phyloP scores from a whole-genome alignment of 1,140 invertebrate species.

The Papilio polytes region DNA sequence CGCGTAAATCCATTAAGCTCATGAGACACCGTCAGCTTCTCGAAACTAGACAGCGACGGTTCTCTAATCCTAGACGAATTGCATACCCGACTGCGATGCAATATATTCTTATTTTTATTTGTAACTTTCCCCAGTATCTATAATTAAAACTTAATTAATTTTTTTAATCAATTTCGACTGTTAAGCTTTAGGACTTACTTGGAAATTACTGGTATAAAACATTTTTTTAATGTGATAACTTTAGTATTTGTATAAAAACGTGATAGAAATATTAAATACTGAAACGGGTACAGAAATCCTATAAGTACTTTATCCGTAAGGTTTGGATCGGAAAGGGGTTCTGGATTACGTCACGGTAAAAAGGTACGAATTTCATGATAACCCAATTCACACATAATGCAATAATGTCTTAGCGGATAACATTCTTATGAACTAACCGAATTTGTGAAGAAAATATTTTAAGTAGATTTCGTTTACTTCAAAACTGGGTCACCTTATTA shows the following conservation, averaged over 20 bases:
- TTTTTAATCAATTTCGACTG: too few relatives aligned
- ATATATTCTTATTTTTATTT: conserved; percentile 3
- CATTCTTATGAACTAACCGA: background rate
- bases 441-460: background rate
- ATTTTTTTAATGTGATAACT: too few relatives aligned
- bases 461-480: background rate
- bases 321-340: background rate
- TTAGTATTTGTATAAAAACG: background rate
- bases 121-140: background rate
- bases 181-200: too few relatives aligned
- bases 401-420: background rate
- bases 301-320: background rate
- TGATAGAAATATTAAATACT: background rate
- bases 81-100: conserved; percentile 7
- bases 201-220: too few relatives aligned
- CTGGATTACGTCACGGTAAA: conserved; percentile 19
- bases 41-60: conserved; percentile 28
- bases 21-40: conserved; percentile 13
- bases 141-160: too few relatives aligned
- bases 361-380: conserved; percentile 22
- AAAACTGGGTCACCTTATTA: too few relatives aligned
- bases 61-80: conserved; percentile 39
- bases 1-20: conserved; percentile 37
- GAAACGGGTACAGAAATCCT: background rate
- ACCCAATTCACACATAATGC: conserved; percentile 4